phyloP scores from a whole-genome alignment of 1,140 invertebrate species.

The Holotrichia oblita region DNA sequence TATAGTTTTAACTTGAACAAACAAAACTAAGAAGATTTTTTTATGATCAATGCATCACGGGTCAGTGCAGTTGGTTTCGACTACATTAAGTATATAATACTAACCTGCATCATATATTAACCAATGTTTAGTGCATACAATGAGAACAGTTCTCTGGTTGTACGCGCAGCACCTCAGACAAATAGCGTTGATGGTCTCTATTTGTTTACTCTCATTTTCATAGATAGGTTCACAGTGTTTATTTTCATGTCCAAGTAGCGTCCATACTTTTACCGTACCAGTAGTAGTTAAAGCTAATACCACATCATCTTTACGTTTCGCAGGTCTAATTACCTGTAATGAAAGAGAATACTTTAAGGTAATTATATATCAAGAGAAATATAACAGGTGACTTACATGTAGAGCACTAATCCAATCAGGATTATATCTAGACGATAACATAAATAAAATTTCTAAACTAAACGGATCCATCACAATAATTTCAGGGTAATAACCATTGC shows the following conservation, averaged over 20 bases:
- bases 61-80: too few relatives aligned
- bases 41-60: too few relatives aligned
- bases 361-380: not conserved
- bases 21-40: too few relatives aligned
- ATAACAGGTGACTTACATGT: conserved; percentile 71
- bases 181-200: conserved; percentile 92
- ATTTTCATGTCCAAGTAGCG: conserved; percentile 86
- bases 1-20: too few relatives aligned
- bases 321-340: conserved; percentile 78
- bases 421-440: conserved; percentile 92
- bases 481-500: conserved; percentile 97
- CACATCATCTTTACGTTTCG: conserved; percentile 94
- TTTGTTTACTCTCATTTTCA: conserved; percentile 98
- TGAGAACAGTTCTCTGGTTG: conserved; percentile 95
- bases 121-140: conserved; percentile 97
- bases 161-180: conserved; percentile 93
- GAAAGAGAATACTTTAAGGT: not conserved
- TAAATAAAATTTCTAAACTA: conserved; percentile 92
- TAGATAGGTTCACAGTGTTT: conserved; percentile 88
- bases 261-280: conserved; percentile 98
- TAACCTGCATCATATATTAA: conserved; percentile 85
- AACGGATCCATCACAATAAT: conserved; percentile 97
- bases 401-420: conserved; percentile 98
- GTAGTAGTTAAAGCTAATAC: conserved; percentile 95
- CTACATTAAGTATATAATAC: too few relatives aligned